Conservation (phyloP, 2,113 vertebrate genomes). For the Cephalopterus ornatus region DNA sequence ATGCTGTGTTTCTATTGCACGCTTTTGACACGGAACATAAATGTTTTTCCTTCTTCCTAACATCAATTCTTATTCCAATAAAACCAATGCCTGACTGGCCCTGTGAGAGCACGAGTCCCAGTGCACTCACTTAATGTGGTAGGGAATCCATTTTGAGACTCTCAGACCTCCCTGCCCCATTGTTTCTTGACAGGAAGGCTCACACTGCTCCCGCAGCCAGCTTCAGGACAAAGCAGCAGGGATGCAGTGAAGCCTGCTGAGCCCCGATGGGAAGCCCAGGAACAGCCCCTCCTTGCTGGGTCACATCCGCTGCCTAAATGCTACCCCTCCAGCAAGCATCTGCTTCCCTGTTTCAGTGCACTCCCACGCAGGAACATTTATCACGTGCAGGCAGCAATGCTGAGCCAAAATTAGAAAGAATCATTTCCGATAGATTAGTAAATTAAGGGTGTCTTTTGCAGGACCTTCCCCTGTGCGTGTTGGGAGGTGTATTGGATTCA, state of each 20-base stretch:
- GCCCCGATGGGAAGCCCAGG: neutral
- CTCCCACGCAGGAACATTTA: neutral
- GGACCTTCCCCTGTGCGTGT: neutral
- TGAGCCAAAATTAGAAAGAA: neutral
- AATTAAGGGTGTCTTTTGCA: neutral
- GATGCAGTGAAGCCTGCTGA: neutral
- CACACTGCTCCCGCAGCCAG: neutral
- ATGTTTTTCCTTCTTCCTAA: neutral
- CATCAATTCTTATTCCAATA: neutral
- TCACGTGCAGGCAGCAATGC: neutral
- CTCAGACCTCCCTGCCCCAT: neutral
- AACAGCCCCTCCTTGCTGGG: neutral
- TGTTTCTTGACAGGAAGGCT: neutral
- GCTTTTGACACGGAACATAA: neutral
- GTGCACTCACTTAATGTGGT: neutral
- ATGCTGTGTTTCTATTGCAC: neutral
- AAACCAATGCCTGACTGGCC: neutral
- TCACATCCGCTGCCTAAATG: neutral
- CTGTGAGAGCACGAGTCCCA: neutral
- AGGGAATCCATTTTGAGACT: neutral
- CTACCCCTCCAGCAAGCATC: neutral
- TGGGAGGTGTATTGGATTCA: neutral
- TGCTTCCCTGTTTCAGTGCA: neutral
- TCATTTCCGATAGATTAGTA: neutral
- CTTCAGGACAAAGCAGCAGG: neutral